These are phyloP conservation scores for Cynopterus sphinx DNA, from an alignment of 2,797 vertebrate genomes.

Conservation along the genomic window DNA sequence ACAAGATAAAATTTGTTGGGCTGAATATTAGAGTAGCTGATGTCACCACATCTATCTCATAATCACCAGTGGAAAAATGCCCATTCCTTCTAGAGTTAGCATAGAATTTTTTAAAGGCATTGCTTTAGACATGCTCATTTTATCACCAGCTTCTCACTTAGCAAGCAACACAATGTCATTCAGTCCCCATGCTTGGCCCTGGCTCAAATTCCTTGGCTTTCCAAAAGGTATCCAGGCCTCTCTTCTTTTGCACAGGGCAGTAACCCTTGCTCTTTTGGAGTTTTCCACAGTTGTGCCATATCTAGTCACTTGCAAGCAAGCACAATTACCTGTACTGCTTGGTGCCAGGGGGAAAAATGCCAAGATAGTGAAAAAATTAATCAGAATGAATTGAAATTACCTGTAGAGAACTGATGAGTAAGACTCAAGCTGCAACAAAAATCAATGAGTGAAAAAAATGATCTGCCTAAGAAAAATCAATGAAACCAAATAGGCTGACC, in stretches of 20 bases:
- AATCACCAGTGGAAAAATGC: neutral
- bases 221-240: neutral
- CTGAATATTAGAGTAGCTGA: neutral
- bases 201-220: neutral
- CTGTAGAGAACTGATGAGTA: conserved; percentile 50
- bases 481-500: conserved; percentile 18
- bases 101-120: neutral
- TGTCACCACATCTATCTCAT: neutral
- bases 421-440: conserved; percentile 32
- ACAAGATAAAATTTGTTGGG: conserved; percentile 23
- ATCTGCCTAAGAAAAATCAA: conserved; percentile 57
- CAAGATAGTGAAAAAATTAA: conserved; percentile 44
- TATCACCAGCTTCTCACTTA: neutral
- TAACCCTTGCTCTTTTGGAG: conserved; percentile 7
- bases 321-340: conserved; percentile 35
- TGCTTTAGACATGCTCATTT: neutral
- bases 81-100: neutral
- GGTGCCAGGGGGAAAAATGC: neutral
- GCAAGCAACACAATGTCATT: neutral
- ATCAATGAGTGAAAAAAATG: conserved; percentile 41
- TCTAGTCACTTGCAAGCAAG: conserved; percentile 8
- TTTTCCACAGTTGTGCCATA: neutral
- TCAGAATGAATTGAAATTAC: conserved; percentile 59
- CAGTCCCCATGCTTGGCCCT: neutral
- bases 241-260: neutral